Evolutionary conservation across 2,888 invertebrate genomes (phyloP), one percentile per base, ranked within the genome.

Genomic region (Andrena flavipes): DNA sequence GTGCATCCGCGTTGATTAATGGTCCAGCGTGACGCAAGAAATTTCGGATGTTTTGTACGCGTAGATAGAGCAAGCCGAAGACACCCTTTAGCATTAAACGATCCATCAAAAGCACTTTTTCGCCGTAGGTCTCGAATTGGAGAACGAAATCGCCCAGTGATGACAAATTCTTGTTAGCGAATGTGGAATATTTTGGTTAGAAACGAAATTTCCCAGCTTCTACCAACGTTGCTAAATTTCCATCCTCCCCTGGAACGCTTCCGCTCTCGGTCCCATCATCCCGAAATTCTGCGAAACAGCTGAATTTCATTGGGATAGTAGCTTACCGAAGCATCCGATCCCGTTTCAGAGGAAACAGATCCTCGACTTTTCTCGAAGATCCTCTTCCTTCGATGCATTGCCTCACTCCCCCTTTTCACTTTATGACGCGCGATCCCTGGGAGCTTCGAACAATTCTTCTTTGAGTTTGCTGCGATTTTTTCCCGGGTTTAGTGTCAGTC

Each of bases 371-470:
- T 20, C 59, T 51, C 35, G 16, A 23, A 33, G 33, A 56, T 48
- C 33, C 7, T 42, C 73, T 48, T 59, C 29, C 49, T 30, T 72
- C 73, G 33, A 71, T 60, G 68, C 56, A 60, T 78, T 65, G 59
- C 20, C 56, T 69, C 67, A 42, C 56, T 59, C 23, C 67, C 60
- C 64, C 48, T 64, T 79, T 76, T 73, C 54, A 74, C 75, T 56
- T 77, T 79, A 86, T 78, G 84, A 79, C 26, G 42, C 70, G 72
- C 51, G 80, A 71, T 77, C 65, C 26, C 26, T 54, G 65, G 54
- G 63, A 80, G 75, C 69, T 76, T 76, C 79, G 51, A 35, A 67
- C 76, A 72, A 86, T 82, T 63, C 79, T 60, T 48, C 23, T 26
- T 30, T 30, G 49, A 73, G 56, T 62, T 81, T 54, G 49, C 62